A percentile compares a stretch with the other conserved stretches of the same genome.
phyloP scores from a whole-genome alignment of 1,140 invertebrate species.

The Drosophila guanche region DNA sequence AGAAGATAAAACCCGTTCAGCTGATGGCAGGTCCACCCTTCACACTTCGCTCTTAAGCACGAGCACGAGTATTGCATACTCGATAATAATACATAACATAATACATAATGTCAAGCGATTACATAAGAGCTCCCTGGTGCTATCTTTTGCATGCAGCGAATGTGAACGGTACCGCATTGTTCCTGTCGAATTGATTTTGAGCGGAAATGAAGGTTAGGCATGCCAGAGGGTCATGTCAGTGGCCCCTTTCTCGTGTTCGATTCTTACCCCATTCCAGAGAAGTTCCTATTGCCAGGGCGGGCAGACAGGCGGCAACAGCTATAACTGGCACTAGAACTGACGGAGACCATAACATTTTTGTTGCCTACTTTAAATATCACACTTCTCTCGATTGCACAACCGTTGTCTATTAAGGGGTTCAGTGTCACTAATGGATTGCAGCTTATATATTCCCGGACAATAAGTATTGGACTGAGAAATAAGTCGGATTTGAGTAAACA shows the following conservation, averaged over 20 bases:
- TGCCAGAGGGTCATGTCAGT: slow-evolving; percentile 7
- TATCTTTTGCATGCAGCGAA: too few species aligned
- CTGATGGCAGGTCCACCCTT: slow-evolving; percentile 20
- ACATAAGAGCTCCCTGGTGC: slow-evolving; percentile 31
- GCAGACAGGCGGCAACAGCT: slow-evolving; percentile 27
- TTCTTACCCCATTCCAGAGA: slow-evolving; percentile 43
- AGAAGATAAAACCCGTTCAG: slow-evolving; percentile 31
- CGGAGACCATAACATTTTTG: slow-evolving; percentile 17
- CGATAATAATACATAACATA: too few species aligned
- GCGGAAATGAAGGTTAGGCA: slow-evolving; percentile 32
- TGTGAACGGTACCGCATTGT: slow-evolving; percentile 18
- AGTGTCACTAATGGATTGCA: slow-evolving; percentile 3
- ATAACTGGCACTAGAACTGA: slow-evolving; percentile 7
- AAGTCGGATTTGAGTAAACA: slow-evolving; percentile 6
- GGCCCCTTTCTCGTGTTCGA: slow-evolving; percentile 1
- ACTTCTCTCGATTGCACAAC: slow-evolving; percentile 33
- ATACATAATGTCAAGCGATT: slow-evolving; percentile 42
- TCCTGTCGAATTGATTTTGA: slow-evolving; percentile 43
- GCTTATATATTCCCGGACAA: not conserved
- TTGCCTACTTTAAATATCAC: not conserved
- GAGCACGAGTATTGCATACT: slow-evolving; percentile 9
- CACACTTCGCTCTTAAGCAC: not conserved
- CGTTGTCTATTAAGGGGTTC: slow-evolving; percentile 31
- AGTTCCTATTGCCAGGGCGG: slow-evolving; percentile 20
- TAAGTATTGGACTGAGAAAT: slow-evolving; percentile 2